Evolutionary conservation across 1,140 invertebrate genomes (phyloP).

Genomic region (Macrostomum lignano): DNA sequence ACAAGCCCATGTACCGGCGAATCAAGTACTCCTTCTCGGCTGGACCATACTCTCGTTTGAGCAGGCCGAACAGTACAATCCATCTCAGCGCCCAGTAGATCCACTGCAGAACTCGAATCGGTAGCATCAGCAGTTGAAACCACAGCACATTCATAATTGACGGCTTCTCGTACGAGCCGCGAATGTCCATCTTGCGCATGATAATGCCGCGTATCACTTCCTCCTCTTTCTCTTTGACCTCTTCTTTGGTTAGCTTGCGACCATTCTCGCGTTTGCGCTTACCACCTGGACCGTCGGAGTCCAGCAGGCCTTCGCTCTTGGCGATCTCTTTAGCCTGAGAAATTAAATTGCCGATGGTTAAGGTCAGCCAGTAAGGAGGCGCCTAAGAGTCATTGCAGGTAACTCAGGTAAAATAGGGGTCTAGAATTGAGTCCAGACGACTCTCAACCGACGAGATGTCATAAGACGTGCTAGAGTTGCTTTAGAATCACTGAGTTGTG

Average conservation of each 20-base stretch:
- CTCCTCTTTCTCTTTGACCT: conserved; percentile 47
- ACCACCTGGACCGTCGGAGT: too few species aligned
- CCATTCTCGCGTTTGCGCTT: conserved; percentile 22
- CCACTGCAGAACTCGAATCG: conserved; percentile 39
- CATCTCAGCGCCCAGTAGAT: conserved; percentile 44
- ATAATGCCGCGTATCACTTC: conserved; percentile 46
- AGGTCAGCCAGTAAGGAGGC: not conserved
- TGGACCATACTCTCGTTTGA: conserved; percentile 41
- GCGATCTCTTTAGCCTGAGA: conserved; percentile 50
- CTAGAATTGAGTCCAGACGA: too few species aligned
- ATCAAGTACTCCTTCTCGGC: conserved; percentile 58
- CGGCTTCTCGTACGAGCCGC: conserved; percentile 57
- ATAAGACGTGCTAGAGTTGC: too few species aligned
- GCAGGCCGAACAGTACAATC: conserved; percentile 47
- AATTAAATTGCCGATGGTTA: conserved; percentile 2
- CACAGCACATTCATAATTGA: conserved; percentile 43
- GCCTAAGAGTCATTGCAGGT: too few species aligned
- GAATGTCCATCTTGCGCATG: conserved; percentile 61
- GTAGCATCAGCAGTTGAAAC: conserved; percentile 47
- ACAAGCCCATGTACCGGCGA: conserved; percentile 41
- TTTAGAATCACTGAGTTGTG: too few species aligned
- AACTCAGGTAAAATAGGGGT: too few species aligned
- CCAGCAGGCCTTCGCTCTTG: conserved; percentile 38
- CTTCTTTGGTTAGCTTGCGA: conserved; percentile 31
- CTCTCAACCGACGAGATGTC: too few species aligned